Percentiles rank a stretch among this genome's conserved stretches.
phyloP scores from a whole-genome alignment of 30 jellyfish, hydroid and myxozoan species.

The Pseudorhiza aurosa region DNA sequence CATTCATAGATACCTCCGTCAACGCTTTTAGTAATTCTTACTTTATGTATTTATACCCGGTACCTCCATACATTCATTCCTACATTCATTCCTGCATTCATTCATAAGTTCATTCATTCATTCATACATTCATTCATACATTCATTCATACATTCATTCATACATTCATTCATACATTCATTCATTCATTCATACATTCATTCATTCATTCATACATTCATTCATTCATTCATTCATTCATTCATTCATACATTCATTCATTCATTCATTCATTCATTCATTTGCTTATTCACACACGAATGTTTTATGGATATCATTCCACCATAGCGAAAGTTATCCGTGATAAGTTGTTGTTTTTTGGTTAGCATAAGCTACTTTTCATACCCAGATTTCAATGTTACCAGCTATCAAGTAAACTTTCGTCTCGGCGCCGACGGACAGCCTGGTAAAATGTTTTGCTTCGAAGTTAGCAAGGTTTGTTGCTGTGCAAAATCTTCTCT shows the following conservation, averaged over 20 bases:
- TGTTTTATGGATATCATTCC: no score
- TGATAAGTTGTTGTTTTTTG: no score
- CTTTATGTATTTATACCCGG: no score
- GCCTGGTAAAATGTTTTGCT: constrained; percentile 10
- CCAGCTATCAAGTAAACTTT: constrained; percentile 45
- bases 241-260: background rate
- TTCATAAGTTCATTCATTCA: background rate
- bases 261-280: background rate
- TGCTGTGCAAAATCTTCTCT: no score
- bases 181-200: background rate
- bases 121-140: background rate
- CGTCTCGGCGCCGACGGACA: background rate
- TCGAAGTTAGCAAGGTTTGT: constrained; percentile 47
- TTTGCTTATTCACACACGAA: no score
- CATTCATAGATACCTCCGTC: no score
- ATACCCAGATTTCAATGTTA: no score
- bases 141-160: background rate
- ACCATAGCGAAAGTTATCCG: no score
- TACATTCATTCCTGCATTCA: background rate
- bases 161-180: background rate
- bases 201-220: background rate
- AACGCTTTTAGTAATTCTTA: no score
- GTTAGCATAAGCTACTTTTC: no score
- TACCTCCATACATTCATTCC: background rate
- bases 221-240: background rate